Evolutionary conservation across 2,113 vertebrate species (phyloP).

Genomic region (Elanoides forficatus): DNA sequence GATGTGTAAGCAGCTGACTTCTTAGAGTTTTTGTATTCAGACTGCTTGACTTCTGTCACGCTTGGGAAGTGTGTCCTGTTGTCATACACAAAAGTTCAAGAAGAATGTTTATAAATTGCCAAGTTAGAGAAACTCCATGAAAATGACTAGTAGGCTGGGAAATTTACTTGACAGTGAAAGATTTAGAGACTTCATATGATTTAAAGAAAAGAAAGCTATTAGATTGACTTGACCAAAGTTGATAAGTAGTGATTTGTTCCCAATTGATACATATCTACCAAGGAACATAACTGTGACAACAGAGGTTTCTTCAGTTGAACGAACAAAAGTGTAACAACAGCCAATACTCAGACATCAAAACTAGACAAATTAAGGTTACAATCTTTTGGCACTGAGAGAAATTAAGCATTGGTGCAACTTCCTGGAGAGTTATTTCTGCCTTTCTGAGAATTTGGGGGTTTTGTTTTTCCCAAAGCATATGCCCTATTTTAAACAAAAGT

Average conservation of each 20-base stretch:
- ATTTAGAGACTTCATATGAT: accelerated
- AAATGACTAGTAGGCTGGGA: background rate
- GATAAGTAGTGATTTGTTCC: background rate
- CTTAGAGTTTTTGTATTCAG: background rate
- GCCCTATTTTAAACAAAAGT: background rate
- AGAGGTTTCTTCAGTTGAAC: background rate
- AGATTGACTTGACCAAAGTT: background rate
- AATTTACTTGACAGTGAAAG: background rate
- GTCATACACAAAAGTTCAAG: background rate
- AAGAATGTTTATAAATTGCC: background rate
- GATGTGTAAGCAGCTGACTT: background rate
- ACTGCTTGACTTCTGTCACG: background rate
- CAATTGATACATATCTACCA: accelerated
- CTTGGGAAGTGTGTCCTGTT: background rate
- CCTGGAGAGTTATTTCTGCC: too few relatives aligned
- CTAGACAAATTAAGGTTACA: background rate
- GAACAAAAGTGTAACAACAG: background rate
- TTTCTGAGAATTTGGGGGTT: background rate
- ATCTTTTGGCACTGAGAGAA: background rate
- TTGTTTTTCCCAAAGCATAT: background rate
- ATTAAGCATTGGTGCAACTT: background rate
- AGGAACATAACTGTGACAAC: background rate
- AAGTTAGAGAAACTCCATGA: background rate
- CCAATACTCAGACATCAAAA: background rate
- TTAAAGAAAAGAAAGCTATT: background rate